Evolutionary conservation across 2,888 invertebrate genomes (phyloP).

Genomic region (Parthenolecanium corni): DNA sequence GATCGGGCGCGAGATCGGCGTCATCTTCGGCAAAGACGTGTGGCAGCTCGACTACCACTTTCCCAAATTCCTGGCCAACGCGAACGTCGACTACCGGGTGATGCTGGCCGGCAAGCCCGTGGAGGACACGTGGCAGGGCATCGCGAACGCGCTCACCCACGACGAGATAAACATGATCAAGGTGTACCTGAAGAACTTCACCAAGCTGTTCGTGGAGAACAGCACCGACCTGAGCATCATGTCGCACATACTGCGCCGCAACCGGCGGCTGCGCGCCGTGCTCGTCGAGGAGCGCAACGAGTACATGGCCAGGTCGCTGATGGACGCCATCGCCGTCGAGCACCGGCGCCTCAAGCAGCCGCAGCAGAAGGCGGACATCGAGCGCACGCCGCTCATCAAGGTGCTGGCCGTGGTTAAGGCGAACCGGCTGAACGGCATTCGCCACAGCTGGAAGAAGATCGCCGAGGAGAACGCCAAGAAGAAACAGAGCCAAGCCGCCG

Average conservation of each 20-base stretch:
- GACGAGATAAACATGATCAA: conserved; percentile 9
- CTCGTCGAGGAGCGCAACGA: neutral
- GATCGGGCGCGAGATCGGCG: neutral
- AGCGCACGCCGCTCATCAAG: too few relatives aligned
- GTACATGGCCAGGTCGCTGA: neutral
- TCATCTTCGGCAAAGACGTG: neutral
- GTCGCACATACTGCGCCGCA: neutral
- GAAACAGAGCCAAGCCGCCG: too few relatives aligned
- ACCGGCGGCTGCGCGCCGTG: neutral
- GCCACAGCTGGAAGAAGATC: neutral
- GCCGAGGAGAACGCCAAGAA: too few relatives aligned
- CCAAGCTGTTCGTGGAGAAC: conserved; percentile 1
- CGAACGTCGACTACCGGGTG: neutral
- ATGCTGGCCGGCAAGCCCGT: conserved; percentile 5
- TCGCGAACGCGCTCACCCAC: conserved; percentile 2
- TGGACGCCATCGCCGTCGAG: neutral
- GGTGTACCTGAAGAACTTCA: conserved; percentile 2
- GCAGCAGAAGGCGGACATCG: too few relatives aligned
- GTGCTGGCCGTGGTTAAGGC: neutral
- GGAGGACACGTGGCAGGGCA: conserved; percentile 1
- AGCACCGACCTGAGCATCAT: neutral
- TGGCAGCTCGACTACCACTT: conserved; percentile 1
- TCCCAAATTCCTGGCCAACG: neutral
- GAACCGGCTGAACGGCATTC: conserved; percentile 6
- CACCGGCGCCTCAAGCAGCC: too few relatives aligned